Evolutionary conservation across 2,113 vertebrate genomes (phyloP).

Genomic region (Apistogramma diplotaenia): DNA sequence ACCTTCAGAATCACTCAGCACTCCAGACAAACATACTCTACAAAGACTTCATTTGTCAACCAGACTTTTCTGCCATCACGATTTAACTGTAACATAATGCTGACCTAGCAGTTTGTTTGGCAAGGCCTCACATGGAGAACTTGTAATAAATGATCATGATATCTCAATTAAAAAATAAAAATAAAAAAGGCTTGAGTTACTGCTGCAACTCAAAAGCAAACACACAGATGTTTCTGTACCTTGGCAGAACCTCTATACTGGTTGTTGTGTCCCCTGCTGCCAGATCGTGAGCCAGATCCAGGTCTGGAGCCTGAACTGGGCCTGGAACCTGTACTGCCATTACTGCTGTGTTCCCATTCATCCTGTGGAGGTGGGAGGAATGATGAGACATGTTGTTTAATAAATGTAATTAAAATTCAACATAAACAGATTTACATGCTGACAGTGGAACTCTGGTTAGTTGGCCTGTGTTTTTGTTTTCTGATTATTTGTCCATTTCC

Average conservation of each 20-base stretch:
- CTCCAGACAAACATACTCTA: neutral
- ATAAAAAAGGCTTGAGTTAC: no score
- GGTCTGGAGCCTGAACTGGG: conserved; percentile 77
- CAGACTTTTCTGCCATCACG: neutral
- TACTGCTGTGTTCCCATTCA: conserved; percentile 85
- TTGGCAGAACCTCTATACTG: conserved; percentile 78
- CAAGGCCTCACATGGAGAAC: neutral
- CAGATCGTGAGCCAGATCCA: conserved; percentile 80
- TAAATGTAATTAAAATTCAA: neutral
- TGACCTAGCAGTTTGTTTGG: neutral
- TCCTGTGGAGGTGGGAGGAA: conserved; percentile 68
- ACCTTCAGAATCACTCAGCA: neutral
- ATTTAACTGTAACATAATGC: neutral
- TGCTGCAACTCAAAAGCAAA: neutral
- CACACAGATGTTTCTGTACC: conserved; percentile 54
- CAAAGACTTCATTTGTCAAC: neutral
- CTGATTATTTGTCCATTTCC: neutral
- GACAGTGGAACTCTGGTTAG: neutral
- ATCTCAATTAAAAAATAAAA: no score
- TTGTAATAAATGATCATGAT: neutral
- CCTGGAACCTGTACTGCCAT: conserved; percentile 80
- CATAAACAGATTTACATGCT: neutral
- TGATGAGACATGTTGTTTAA: neutral
- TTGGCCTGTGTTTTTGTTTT: neutral
- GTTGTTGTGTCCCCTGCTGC: conserved; percentile 79